Evolutionary conservation across 2,797 vertebrate species (phyloP), one percentile per base, ranked within the genome.

Genomic region (Sebastolobus alascanus): DNA sequence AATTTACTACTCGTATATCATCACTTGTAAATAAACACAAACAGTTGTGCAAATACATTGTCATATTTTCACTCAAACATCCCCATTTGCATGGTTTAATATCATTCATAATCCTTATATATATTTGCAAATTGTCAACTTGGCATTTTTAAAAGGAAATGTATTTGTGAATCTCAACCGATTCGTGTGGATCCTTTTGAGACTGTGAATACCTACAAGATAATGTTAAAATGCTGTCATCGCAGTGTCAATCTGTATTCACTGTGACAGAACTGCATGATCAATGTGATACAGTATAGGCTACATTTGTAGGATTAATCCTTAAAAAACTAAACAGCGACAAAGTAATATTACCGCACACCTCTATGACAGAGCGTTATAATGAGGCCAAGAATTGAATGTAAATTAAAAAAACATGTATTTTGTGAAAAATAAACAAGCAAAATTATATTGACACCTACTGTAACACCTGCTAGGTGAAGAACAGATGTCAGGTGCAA

Each of bases 141-240:
- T n/a, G 33, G 8, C 18, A 60, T 35, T 60, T 60, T 35, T 50
- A 59, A 58, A 27, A 58, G 13, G 12, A 29, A 58, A 58, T 58
- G 25, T 60, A 31, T 8, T 31, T 31, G 29, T 60, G 56, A 59
- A 31, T 59, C 27, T 31, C 14, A 59, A 60, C 29, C 58, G 1
- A 29, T 27, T 56, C 3, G 27, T 56, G 11, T 59, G 12, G 56
- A 18, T 59, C 56, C 29, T 59, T 59, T 31, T 31, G 56, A 31
- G 43, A 46, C 43, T 46, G 43, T 46, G 43, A 77, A 73, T 43
- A 75, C 33, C n/a, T n/a, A 38, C 27, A 38, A 68, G 64, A 79
- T 65, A 14, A 33, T 70, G 14, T 20, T 31, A 70, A 52, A 8
- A 11, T 37, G 27, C 16, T n/a, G 18, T 43, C n/a, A 56, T 50